Evolutionary conservation across 1,140 invertebrate species (phyloP), one percentile per base, ranked within the genome.

Genomic region (Pomacea maculata): DNA sequence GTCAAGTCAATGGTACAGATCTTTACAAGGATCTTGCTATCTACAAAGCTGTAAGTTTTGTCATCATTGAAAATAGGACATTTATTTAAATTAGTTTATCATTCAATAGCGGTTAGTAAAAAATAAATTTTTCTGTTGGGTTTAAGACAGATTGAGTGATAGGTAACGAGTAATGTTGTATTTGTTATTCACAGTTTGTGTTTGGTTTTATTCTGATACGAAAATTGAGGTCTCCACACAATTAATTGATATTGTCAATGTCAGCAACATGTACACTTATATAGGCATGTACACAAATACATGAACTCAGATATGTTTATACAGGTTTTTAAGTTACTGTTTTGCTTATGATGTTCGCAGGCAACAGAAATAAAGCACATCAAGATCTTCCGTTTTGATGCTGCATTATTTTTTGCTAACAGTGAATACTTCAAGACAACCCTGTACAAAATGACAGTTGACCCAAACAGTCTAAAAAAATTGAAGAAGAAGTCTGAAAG

Each of bases 321-420:
- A 9, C 34, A 21, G 21, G 21, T 45, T 45, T n/a, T 1, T n/a
- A 11, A 74, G 72, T 6, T 12, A 25, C 65, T 79, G 71, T 52
- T 68, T 57, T 76, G 52, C 63, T 80, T 72, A 73, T 73, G 80
- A 82, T 80, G 52, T 83, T 87, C 88, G 25, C 83, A 91, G 91
- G 89, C 90, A n/a, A 83, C 87, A 79, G 87, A 90, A 80, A 85
- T 92, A 45, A 83, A 85, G 52, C 87, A 89, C n/a, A 88, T 92
- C 75, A 92, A 91, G 79, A 91, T 92, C 25, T 90, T 91, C 83
- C 85, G 90, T 11, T 92, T 90, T 84, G 91, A 91, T 57, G 86
- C 88, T 70, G 88, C 90, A 9, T 82, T 92, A 72, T 90, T 90
- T 78, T 92, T 89, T 88, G 91, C 90, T 52, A 92, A 91, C 83